Evolutionary conservation across 2,888 invertebrate genomes (phyloP).

Genomic region (Drosophila putrida): DNA sequence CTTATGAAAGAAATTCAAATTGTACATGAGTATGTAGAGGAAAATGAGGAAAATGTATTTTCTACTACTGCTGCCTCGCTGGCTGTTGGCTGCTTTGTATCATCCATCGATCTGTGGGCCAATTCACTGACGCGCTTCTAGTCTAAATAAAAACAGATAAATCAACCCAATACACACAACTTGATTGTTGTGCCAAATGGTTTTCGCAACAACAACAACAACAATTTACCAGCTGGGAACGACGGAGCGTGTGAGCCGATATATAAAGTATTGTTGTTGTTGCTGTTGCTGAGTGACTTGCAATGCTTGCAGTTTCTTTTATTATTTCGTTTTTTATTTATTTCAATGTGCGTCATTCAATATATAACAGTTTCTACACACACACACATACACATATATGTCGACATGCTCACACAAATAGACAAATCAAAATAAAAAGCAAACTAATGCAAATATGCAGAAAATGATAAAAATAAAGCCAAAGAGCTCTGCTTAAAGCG

Average conservation of each 20-base stretch:
- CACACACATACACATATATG: background rate
- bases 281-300: conserved; percentile 49
- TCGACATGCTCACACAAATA: conserved; percentile 1
- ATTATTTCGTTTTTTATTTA: conserved; percentile 18
- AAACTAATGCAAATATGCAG: conserved; percentile 19
- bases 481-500: conserved; percentile 24
- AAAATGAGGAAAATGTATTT: conserved; percentile 14
- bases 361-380: conserved; percentile 6
- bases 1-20: conserved; percentile 46
- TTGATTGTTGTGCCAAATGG: conserved; percentile 71
- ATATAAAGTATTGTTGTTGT: conserved; percentile 36
- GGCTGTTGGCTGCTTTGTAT: conserved; percentile 32
- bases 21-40: conserved; percentile 3
- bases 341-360: conserved; percentile 71
- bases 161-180: conserved; percentile 56
- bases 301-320: conserved; percentile 47
- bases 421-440: conserved; percentile 8
- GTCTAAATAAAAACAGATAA: conserved; percentile 58
- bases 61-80: conserved; percentile 35
- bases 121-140: conserved; percentile 56
- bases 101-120: conserved; percentile 57
- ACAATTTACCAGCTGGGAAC: conserved; percentile 21
- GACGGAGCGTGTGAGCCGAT: conserved; percentile 47
- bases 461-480: background rate
- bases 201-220: conserved; percentile 24